Percentiles rank a stretch among this genome's conserved stretches.
Evolutionary conservation across 2,113 vertebrate genomes (phyloP).

Genomic region (Phaethornis superciliosus): DNA sequence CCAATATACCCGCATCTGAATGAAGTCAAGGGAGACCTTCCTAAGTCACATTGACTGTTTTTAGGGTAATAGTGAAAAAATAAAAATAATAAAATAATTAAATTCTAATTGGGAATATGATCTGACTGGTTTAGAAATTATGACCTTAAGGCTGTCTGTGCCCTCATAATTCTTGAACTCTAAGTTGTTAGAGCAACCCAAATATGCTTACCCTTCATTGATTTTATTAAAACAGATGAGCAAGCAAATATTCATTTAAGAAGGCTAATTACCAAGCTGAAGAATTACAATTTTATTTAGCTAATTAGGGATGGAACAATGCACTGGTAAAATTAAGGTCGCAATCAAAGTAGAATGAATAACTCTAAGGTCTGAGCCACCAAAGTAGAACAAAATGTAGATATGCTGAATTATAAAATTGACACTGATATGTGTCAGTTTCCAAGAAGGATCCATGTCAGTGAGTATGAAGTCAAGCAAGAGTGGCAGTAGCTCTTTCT

Average conservation of each 20-base stretch:
- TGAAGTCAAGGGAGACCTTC: neutral
- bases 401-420: neutral
- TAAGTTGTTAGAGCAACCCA: neutral
- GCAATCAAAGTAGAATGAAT: neutral
- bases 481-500: neutral
- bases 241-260: conserved; percentile 24
- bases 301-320: conserved; percentile 30
- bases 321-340: conserved; percentile 26
- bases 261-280: conserved; percentile 3
- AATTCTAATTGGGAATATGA: neutral
- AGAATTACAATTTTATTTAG: conserved; percentile 17
- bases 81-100: neutral
- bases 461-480: neutral
- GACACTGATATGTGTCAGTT: neutral
- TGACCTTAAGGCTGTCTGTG: neutral
- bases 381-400: neutral
- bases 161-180: neutral
- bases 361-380: neutral
- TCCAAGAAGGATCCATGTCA: neutral
- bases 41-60: neutral
- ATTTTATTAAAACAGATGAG: conserved; percentile 32
- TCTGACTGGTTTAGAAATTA: neutral
- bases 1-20: neutral
- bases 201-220: neutral
- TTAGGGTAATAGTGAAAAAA: neutral